Conservation (phyloP, 2,113 vertebrate genomes). For the Chloroceryle aenea region DNA sequence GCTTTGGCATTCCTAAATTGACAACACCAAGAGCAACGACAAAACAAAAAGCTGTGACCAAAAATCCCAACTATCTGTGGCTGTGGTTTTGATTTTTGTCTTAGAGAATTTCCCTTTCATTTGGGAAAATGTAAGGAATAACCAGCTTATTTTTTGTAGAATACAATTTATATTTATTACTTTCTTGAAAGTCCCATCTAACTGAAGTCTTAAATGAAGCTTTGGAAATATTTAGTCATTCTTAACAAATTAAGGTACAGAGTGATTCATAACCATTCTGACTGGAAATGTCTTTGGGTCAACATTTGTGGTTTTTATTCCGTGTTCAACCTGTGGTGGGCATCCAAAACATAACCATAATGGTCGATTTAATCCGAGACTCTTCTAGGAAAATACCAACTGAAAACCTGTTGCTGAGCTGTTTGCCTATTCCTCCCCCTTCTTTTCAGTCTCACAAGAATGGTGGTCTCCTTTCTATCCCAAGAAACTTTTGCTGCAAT, state of each 20-base stretch:
- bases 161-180: neutral
- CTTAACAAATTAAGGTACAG: neutral
- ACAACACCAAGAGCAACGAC: neutral
- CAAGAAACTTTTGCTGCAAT: neutral
- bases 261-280: neutral
- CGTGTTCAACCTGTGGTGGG: neutral
- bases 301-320: neutral
- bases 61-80: neutral
- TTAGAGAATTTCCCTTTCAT: neutral
- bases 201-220: neutral
- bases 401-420: neutral
- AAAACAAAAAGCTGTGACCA: neutral
- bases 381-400: neutral
- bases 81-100: neutral
- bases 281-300: neutral
- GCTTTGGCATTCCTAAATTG: neutral
- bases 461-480: neutral
- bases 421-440: neutral
- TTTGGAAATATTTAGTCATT: neutral
- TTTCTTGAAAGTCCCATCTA: neutral
- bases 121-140: neutral
- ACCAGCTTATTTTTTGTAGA: neutral
- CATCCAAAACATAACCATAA: neutral
- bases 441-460: neutral
- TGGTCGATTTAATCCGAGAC: neutral